Evolutionary conservation across 2,888 invertebrate species (phyloP), one percentile per base, ranked within the genome.

Genomic region (Pachliopta kotzebuea): DNA sequence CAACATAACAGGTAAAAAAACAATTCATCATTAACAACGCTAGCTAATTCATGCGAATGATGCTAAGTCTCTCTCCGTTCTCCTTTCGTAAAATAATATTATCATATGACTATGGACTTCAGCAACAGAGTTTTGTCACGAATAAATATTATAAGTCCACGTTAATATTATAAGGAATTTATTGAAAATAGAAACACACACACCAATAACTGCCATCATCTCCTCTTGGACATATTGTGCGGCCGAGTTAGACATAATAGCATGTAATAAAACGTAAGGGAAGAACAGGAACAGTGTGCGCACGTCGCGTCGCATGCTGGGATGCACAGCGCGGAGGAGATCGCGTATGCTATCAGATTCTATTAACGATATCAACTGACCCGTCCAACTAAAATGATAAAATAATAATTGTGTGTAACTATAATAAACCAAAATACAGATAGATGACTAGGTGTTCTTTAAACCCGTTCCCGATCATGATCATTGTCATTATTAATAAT

Each of bases 241-340:
- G 79, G 87, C 76, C 70, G 86, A 90, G 68, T 80, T 85, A 0
- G 93, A 93, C 74, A 94, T 90, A 45, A 95, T 76, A 0, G 94
- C 93, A 74, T 95, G 95, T 1, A 95, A 72, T 14, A 96, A 79
- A 49, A 96, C 94, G 72, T 96, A 95, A 0, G 96, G 96, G 62
- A 96, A 86, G 77, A 96, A 96, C 62, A 95, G 93, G 77, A 95
- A 94, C 66, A 96, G 81, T 20, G 95, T 94, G 74, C 94, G 93
- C 53, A 93, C 93, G 77, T 96, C 96, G 66, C 95, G 93, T 29
- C 95, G 94, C 84, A 97, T 95, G 72, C 96, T 95, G 0, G 96
- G 95, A 70, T 95, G 93, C 50, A 96, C 96, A 0, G 94, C 94
- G 69, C 93, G 93, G 37, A 97, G 79, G 21, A 96, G 84, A 60